Percentiles rank a stretch among this genome's conserved stretches.
These are phyloP conservation scores for Drosophila rufa DNA, from an alignment of 1,140 invertebrate species.

Conservation along the genomic window DNA sequence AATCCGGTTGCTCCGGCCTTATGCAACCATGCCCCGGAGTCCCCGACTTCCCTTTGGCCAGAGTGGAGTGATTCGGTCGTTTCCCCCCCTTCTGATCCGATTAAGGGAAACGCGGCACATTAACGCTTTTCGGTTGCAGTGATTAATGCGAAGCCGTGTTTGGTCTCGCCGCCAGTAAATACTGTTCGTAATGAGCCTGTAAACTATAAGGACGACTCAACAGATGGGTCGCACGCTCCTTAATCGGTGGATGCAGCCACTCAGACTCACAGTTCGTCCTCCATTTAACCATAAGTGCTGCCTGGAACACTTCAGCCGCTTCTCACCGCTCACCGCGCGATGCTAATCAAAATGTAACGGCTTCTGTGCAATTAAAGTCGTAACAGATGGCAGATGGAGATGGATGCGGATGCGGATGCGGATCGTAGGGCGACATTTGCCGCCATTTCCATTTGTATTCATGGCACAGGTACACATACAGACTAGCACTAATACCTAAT, in stretches of 20 bases:
- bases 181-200: conserved; percentile 12
- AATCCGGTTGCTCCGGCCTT: background rate
- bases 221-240: conserved; percentile 13
- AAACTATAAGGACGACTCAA: conserved; percentile 10
- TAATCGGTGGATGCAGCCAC: conserved; percentile 11
- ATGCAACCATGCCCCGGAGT: background rate
- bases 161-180: background rate
- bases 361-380: conserved; percentile 64
- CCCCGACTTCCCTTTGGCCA: background rate
- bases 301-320: background rate
- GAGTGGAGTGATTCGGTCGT: background rate
- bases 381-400: conserved; percentile 9
- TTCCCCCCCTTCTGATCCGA: conserved; percentile 1
- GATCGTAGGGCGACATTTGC: conserved; percentile 3
- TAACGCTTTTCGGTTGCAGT: conserved; percentile 20
- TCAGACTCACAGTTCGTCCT: background rate
- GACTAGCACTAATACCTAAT: conserved; percentile 11
- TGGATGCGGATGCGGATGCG: background rate
- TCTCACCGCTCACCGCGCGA: background rate
- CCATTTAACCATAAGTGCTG: conserved; percentile 1
- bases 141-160: conserved; percentile 30
- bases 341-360: conserved; percentile 63
- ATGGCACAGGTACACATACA: conserved; percentile 37
- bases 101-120: conserved; percentile 26
- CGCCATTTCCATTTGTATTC: conserved; percentile 63